These are phyloP conservation scores for Ammospiza nelsoni DNA, from an alignment of 2,113 vertebrate species.

Conservation along the genomic window DNA sequence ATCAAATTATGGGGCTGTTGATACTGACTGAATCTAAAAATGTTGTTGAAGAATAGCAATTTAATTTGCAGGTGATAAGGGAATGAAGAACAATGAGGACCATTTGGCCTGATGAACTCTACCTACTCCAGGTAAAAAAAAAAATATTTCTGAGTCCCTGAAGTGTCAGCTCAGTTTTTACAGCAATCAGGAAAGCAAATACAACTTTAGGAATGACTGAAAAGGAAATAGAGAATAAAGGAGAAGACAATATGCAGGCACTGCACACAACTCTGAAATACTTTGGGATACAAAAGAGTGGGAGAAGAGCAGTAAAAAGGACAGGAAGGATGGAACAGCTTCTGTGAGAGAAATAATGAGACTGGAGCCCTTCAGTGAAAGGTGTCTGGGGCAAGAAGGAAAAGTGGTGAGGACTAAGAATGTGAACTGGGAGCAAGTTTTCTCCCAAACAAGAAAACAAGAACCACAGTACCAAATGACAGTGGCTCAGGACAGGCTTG, in stretches of 20 bases:
- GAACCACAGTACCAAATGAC: not conserved
- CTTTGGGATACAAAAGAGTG: not conserved
- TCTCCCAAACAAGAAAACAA: not conserved
- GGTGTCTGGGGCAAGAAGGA: not conserved
- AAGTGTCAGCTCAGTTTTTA: not conserved
- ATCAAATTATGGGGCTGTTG: not conserved
- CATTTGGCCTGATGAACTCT: not conserved
- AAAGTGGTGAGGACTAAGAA: not conserved
- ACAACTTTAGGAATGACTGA: not conserved
- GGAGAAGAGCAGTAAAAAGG: not conserved
- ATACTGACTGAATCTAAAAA: not conserved
- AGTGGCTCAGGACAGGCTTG: not conserved
- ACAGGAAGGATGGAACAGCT: not conserved
- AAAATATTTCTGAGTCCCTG: not conserved
- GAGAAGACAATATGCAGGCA: not conserved
- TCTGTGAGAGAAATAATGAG: not conserved
- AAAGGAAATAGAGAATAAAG: not conserved
- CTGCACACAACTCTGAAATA: not conserved
- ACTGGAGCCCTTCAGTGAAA: not conserved
- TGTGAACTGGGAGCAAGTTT: not conserved
- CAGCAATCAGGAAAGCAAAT: not conserved
- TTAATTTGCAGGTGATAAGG: not conserved
- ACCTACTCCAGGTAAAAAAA: not conserved
- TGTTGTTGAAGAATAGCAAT: not conserved
- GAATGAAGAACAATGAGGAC: not conserved